phyloP scores from a whole-genome alignment of 2,113 vertebrate species.

The Corydoras sp. region DNA sequence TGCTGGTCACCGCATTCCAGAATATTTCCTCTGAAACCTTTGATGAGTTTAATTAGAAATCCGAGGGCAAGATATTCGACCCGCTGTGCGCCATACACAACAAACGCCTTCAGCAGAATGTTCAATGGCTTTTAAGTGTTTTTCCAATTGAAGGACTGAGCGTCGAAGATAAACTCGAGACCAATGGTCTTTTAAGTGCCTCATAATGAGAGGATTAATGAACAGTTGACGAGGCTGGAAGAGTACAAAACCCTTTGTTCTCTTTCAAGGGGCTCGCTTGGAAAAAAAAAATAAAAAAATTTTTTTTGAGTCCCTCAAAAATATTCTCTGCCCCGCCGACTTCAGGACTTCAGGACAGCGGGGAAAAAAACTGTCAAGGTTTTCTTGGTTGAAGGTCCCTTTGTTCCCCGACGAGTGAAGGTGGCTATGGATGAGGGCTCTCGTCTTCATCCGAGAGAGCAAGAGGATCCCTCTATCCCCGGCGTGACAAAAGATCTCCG shows the following conservation, averaged over 20 bases:
- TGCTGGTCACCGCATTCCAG: neutral
- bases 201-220: constrained; percentile 64
- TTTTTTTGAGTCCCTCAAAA: neutral
- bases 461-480: constrained; percentile 50
- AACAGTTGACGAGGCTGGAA: constrained; percentile 46
- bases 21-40: neutral
- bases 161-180: constrained; percentile 17
- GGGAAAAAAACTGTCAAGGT: constrained; percentile 44
- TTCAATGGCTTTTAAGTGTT: constrained; percentile 19
- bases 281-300: neutral
- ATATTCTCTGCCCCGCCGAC: constrained; percentile 11
- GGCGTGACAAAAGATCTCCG: constrained; percentile 56
- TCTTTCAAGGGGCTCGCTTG: constrained; percentile 1
- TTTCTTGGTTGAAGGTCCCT: constrained; percentile 33
- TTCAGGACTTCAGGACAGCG: constrained; percentile 5
- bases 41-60: constrained; percentile 17
- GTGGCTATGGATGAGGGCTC: constrained; percentile 35
- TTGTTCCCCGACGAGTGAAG: constrained; percentile 44
- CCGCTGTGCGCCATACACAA: neutral
- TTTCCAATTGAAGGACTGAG: constrained; percentile 17
- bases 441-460: constrained; percentile 38
- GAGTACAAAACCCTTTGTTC: constrained; percentile 16
- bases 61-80: neutral
- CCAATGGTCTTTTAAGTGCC: constrained; percentile 47
- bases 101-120: constrained; percentile 13